Base-by-base conservation (phyloP, 2,888 invertebrate species). In the Cryptosula pallasiana region DNA sequence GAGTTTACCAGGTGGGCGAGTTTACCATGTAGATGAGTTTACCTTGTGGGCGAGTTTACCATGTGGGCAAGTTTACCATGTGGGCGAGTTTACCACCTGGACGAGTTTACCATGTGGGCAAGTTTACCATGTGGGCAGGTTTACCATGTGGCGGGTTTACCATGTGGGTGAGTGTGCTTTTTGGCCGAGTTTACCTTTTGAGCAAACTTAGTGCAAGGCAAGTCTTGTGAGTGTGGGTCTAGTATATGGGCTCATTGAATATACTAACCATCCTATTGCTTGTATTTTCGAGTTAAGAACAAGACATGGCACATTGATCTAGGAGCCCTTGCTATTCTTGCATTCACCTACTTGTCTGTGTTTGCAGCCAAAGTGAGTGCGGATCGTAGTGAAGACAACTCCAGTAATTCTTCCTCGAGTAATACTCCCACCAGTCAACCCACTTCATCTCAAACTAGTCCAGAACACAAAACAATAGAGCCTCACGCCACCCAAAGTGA, bases 331-430 rank as follows among this genome's bases (percentile, higher is more conserved):
- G n/a, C n/a, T n/a, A n/a, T n/a, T n/a, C n/a, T n/a, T n/a, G n/a
- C n/a, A n/a, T n/a, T n/a, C n/a, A n/a, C n/a, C n/a, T n/a, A n/a
- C n/a, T n/a, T n/a, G n/a, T n/a, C 5, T 45, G 45, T 45, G 45
- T 5, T 32, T 63, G 63, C 27, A 63, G 63, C 63, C 63, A 63
- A 63, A n/a, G 63, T 63, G 34, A 63, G 63, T 32, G 63, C 63
- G 13, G 63, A 63, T 32, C 63, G 63, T n/a, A 63, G 63, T 34
- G 63, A 63, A 5, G 63, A 63, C 63, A 63, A 63, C 63, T 63
- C 63, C 63, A 63, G 32, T n/a, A 63, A 27, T n/a, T 63, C 63
- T 27, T 45, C 45, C 45, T 5, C 45, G 9, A 45, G 45, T 45
- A 63, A 27, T 32, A 63, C 25, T 32, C 27, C 63, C 2, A 55